Percentiles rank a stretch among this genome's conserved stretches.
These are phyloP conservation scores for Operophtera brumata DNA, from an alignment of 2,888 invertebrate genomes.

Conservation along the genomic window DNA sequence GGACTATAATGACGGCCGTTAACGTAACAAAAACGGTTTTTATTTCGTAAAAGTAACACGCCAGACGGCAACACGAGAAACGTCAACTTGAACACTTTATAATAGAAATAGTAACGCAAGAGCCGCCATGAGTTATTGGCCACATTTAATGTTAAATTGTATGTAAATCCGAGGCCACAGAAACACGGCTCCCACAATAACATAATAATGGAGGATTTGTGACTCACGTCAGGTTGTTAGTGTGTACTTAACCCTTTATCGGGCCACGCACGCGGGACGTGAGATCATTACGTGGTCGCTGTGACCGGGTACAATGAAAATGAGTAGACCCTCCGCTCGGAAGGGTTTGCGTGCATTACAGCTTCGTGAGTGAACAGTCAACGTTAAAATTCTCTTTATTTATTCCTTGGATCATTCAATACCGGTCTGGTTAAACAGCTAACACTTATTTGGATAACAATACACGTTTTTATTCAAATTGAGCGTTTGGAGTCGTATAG, in stretches of 20 bases:
- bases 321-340: constrained; percentile 12
- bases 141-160: constrained; percentile 80
- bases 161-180: constrained; percentile 75
- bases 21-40: constrained; percentile 54
- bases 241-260: constrained; percentile 81
- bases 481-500: constrained; percentile 37
- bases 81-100: constrained; percentile 73
- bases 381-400: constrained; percentile 32
- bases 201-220: constrained; percentile 80
- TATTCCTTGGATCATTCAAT: constrained; percentile 27
- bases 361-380: constrained; percentile 33
- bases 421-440: constrained; percentile 48
- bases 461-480: constrained; percentile 44
- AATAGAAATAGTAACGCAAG: constrained; percentile 77
- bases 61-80: constrained; percentile 66
- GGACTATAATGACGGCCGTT: constrained; percentile 57
- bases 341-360: constrained; percentile 30
- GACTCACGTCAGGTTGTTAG: constrained; percentile 80
- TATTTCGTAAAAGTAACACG: constrained; percentile 51
- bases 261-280: constrained; percentile 78
- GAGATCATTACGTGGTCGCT: constrained; percentile 74
- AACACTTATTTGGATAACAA: constrained; percentile 51
- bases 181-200: constrained; percentile 79
- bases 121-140: constrained; percentile 75
- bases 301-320: constrained; percentile 53